These are phyloP conservation scores for Bradypus variegatus DNA, from an alignment of 2,797 vertebrate species.

Conservation along the genomic window DNA sequence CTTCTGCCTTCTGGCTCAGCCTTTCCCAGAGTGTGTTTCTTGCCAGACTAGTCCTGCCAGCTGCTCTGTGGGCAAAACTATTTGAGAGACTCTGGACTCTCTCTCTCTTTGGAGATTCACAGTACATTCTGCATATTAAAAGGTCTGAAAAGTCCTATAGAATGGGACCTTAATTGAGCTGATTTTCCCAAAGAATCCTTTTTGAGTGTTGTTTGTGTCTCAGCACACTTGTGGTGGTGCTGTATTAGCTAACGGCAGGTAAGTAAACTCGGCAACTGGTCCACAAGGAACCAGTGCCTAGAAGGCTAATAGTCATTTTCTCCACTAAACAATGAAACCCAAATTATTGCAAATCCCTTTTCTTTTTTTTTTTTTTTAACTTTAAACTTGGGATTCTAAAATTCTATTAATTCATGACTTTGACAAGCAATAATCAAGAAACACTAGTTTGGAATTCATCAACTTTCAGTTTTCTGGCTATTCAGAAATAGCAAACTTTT, in stretches of 20 bases:
- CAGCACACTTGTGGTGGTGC: fast-evolving
- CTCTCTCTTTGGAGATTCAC: background rate
- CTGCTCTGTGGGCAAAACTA: background rate
- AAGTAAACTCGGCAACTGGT: background rate
- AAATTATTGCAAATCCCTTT: background rate
- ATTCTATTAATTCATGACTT: background rate
- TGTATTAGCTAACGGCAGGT: background rate
- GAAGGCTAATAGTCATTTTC: background rate
- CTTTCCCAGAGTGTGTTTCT: background rate
- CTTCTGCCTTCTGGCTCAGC: background rate
- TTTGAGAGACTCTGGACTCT: background rate
- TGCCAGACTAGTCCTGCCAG: background rate
- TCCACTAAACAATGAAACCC: background rate
- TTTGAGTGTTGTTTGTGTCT: background rate
- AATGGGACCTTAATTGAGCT: background rate
- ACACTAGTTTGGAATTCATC: background rate
- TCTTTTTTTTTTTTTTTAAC: background rate
- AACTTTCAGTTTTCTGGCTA: background rate
- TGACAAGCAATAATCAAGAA: background rate
- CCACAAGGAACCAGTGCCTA: background rate
- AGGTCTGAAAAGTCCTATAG: background rate
- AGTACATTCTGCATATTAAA: background rate
- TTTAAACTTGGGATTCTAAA: background rate
- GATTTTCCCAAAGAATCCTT: background rate
- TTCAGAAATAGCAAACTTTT: background rate